Conservation (phyloP, 2,797 vertebrate species). For the Poecilia picta region DNA sequence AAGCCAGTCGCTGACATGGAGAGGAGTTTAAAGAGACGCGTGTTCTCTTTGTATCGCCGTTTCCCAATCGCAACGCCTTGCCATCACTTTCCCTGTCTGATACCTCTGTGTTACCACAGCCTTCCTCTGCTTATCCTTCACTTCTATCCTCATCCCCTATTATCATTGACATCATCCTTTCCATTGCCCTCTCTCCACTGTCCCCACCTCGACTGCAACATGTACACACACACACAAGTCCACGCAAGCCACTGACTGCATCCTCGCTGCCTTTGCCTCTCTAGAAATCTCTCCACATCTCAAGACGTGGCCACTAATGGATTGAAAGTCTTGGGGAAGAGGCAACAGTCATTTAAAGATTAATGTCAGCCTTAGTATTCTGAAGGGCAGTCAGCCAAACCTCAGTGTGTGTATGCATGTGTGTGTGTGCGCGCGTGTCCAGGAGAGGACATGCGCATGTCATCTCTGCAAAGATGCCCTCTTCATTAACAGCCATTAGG, state of each 20-base stretch:
- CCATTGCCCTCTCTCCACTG: conserved; percentile 14
- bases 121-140: conserved; percentile 28
- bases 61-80: conserved; percentile 12
- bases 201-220: conserved; percentile 12
- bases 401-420: conserved; percentile 19
- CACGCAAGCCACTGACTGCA: conserved; percentile 12
- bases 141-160: conserved; percentile 66
- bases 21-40: conserved; percentile 18
- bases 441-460: conserved; percentile 62
- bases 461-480: conserved; percentile 68
- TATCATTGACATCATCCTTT: conserved; percentile 80
- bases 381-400: conserved; percentile 74
- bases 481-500: conserved; percentile 79
- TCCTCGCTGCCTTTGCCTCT: conserved; percentile 52
- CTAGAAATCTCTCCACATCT: conserved; percentile 72
- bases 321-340: conserved; percentile 80
- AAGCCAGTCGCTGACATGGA: neutral
- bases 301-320: conserved; percentile 77
- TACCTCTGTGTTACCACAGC: conserved; percentile 29
- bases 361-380: conserved; percentile 78
- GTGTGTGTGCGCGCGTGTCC: conserved; percentile 27
- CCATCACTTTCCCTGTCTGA: conserved; percentile 10
- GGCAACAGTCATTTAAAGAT: conserved; percentile 82
- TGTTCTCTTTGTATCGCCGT: conserved; percentile 20
- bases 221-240: conserved; percentile 18